Evolutionary conservation across 2,113 vertebrate genomes (phyloP).

Genomic region (Physeter macrocephalus): DNA sequence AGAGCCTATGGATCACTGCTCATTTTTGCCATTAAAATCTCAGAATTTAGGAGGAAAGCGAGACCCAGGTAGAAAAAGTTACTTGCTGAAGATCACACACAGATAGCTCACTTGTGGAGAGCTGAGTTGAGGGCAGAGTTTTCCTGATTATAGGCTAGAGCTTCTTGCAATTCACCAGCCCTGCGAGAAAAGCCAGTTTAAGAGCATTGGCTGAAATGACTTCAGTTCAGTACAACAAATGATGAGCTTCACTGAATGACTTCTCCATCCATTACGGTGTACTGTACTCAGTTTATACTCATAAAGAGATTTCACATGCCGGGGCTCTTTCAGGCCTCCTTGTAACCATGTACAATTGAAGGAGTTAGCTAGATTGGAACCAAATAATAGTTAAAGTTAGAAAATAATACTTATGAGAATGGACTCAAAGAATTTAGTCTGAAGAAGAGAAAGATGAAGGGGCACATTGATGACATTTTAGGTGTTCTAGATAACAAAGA

Average conservation of each 20-base stretch:
- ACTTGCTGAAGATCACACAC: not conserved
- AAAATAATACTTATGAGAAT: not conserved
- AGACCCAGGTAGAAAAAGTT: not conserved
- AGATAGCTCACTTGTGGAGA: not conserved
- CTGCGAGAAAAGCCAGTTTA: not conserved
- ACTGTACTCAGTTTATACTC: accelerated
- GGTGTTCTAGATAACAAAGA: not conserved
- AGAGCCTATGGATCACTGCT: not conserved
- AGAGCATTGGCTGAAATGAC: not conserved
- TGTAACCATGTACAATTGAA: too few species aligned
- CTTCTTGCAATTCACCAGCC: not conserved
- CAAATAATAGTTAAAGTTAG: not conserved
- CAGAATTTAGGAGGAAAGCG: not conserved
- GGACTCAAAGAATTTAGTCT: not conserved
- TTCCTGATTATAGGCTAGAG: not conserved
- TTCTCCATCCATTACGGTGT: not conserved
- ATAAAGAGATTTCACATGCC: not conserved
- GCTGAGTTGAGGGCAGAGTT: not conserved
- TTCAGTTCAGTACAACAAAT: not conserved
- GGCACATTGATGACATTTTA: not conserved
- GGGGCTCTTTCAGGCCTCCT: not conserved
- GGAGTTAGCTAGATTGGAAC: not conserved
- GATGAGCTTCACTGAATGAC: accelerated
- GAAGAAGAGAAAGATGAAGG: not conserved
- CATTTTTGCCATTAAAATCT: not conserved